phyloP scores from a whole-genome alignment of 2,888 invertebrate species.

The Nomada fucata region DNA sequence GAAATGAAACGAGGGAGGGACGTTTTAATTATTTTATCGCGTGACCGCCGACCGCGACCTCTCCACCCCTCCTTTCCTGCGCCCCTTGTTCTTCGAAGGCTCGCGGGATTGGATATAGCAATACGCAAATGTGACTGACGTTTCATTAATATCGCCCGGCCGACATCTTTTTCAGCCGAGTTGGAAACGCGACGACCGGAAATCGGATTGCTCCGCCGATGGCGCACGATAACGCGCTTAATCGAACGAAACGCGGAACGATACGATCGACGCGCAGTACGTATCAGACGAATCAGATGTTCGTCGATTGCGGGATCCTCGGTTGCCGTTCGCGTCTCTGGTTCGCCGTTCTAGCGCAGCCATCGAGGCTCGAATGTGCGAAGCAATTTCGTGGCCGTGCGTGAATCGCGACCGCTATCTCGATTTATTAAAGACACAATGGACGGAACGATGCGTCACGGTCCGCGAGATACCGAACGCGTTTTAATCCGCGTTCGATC shows the following conservation, averaged over 20 bases:
- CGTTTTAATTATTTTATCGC: conserved; percentile 75
- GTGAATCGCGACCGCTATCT: background rate
- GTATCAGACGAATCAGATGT: no score
- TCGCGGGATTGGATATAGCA: conserved; percentile 61
- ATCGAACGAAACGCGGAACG: background rate
- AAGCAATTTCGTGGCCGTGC: conserved; percentile 20
- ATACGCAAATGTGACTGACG: conserved; percentile 68
- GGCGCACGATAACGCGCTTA: background rate
- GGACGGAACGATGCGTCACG: conserved; percentile 22
- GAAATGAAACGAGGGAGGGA: conserved; percentile 59
- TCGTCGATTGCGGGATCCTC: no score
- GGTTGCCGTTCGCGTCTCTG: background rate
- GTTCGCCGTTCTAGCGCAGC: background rate
- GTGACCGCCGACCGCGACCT: conserved; percentile 68
- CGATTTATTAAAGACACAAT: conserved; percentile 27
- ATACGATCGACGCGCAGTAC: no score
- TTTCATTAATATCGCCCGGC: conserved; percentile 66
- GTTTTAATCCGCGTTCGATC: conserved; percentile 24
- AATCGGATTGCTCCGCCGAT: background rate
- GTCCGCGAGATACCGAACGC: conserved; percentile 19
- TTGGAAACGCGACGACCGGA: conserved; percentile 6
- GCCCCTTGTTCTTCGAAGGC: conserved; percentile 22
- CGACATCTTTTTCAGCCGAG: conserved; percentile 43
- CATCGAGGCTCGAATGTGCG: no score
- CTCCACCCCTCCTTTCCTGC: conserved; percentile 9